phyloP scores from a whole-genome alignment of 1,140 invertebrate species.

The Branchinecta lynchi region DNA sequence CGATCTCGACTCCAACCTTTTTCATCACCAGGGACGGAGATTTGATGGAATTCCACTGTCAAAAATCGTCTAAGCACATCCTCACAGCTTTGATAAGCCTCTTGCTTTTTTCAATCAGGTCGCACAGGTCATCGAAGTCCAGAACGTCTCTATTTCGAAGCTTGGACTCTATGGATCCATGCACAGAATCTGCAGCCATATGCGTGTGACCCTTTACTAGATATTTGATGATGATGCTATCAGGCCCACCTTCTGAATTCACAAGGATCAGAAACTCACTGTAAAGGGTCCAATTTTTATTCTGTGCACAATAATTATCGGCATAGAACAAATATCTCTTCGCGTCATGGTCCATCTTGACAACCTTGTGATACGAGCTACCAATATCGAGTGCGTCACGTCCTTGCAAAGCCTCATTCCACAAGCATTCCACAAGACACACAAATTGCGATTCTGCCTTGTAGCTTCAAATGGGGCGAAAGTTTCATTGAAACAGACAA shows the following conservation, averaged over 20 bases:
- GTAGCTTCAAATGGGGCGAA: conserved; percentile 4
- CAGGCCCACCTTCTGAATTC: conserved; percentile 8
- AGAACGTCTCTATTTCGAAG: too few species aligned
- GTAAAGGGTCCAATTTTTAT: conserved; percentile 1
- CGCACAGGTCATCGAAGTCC: too few species aligned
- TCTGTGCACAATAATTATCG: background rate
- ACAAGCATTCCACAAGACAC: conserved; percentile 2
- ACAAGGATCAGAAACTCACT: background rate
- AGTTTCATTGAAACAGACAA: background rate
- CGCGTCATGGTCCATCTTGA: background rate
- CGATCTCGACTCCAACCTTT: conserved; percentile 5
- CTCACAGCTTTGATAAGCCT: background rate
- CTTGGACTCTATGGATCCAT: too few species aligned
- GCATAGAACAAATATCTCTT: background rate
- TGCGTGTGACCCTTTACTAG: conserved; percentile 1
- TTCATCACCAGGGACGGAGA: conserved; percentile 8
- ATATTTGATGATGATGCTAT: conserved; percentile 6
- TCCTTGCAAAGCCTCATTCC: conserved; percentile 2
- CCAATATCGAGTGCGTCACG: background rate
- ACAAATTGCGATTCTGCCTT: conserved; percentile 6
- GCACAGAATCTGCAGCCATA: background rate
- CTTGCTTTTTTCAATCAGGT: background rate
- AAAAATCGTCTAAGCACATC: conserved; percentile 1
- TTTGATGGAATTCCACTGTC: conserved; percentile 5
- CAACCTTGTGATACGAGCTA: conserved; percentile 6